phyloP scores from a whole-genome alignment of 2,113 vertebrate genomes.

The Micromys minutus region DNA sequence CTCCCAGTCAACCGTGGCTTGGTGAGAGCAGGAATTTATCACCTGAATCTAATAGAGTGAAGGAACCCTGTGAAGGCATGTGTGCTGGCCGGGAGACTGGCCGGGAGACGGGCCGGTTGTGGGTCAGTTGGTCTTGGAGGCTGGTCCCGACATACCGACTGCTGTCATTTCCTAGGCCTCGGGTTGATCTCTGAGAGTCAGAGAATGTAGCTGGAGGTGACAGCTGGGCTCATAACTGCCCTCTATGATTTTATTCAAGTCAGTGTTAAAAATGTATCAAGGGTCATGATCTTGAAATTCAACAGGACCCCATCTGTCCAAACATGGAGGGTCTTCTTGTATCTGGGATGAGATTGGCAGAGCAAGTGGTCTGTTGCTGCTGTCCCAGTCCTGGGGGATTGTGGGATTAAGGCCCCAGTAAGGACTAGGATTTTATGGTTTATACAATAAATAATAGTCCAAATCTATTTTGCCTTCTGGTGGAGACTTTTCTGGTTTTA shows the following conservation, averaged over 20 bases:
- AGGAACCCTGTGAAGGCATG: neutral
- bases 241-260: neutral
- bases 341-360: neutral
- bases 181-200: neutral
- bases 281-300: neutral
- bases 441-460: neutral
- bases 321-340: neutral
- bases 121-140: neutral
- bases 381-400: neutral
- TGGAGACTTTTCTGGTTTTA: neutral
- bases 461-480: neutral
- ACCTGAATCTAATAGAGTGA: neutral
- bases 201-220: neutral
- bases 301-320: neutral
- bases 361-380: neutral
- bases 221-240: neutral
- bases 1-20: neutral
- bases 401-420: neutral
- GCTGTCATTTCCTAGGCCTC: neutral
- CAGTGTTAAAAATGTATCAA: neutral
- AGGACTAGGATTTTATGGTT: neutral
- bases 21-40: neutral
- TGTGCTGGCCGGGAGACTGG: fast-evolving
- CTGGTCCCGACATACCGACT: fast-evolving
- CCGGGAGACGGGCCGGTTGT: fast-evolving